Conservation (phyloP, 2,797 vertebrate species). For the Platyrinchus mystaceus region DNA sequence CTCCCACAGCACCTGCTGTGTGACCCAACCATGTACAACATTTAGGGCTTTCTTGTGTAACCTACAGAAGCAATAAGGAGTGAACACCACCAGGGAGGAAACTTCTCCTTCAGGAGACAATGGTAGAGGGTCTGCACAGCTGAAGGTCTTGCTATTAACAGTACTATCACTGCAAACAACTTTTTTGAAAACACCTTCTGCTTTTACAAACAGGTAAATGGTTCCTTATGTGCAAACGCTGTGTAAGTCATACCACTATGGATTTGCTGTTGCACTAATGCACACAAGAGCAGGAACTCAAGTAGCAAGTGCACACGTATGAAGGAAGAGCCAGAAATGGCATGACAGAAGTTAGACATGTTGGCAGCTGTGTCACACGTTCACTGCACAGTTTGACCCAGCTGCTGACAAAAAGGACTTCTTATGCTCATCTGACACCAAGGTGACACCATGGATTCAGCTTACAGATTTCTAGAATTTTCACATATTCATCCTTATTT, state of each 20-base stretch:
- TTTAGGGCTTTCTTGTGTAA: fast-evolving
- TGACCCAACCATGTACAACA: fast-evolving
- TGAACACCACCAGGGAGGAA: background rate
- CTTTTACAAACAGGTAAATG: background rate
- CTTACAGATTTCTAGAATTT: background rate
- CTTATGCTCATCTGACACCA: background rate
- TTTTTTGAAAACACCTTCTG: background rate
- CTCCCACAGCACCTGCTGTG: background rate
- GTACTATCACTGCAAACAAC: background rate
- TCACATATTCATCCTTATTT: background rate
- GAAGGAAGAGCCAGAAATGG: background rate
- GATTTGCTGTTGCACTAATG: background rate
- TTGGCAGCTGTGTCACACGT: background rate
- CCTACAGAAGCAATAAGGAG: background rate
- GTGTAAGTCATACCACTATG: background rate
- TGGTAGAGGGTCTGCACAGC: background rate
- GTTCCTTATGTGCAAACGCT: background rate
- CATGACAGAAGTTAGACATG: background rate
- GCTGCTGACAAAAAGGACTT: background rate
- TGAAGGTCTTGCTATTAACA: background rate
- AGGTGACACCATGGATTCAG: background rate
- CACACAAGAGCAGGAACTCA: background rate
- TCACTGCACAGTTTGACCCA: background rate
- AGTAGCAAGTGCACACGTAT: fast-evolving
- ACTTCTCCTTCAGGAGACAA: background rate